A percentile compares a stretch with the other conserved stretches of the same genome.
These are phyloP conservation scores for Diabrotica balteata DNA, from an alignment of 2,888 invertebrate species.

Conservation along the genomic window DNA sequence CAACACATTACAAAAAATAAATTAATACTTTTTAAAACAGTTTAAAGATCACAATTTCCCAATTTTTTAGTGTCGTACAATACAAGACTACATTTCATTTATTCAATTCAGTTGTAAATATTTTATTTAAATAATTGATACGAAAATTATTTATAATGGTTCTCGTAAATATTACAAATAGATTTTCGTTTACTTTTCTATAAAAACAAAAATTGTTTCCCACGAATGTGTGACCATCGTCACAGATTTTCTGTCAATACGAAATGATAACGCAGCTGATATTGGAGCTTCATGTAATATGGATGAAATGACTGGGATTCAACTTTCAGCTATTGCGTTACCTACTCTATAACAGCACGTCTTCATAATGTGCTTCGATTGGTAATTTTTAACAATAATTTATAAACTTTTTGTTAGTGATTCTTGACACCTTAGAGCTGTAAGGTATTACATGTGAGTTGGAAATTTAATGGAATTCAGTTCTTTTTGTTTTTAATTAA, in stretches of 20 bases:
- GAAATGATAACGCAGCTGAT: conserved; percentile 47
- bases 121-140: too few species aligned
- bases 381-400: conserved; percentile 16
- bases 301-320: conserved; percentile 45
- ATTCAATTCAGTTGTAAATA: too few species aligned
- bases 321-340: conserved; percentile 17
- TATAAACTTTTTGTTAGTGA: background rate
- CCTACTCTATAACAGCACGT: conserved; percentile 21
- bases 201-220: conserved; percentile 26
- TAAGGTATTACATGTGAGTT: too few species aligned
- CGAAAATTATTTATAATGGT: too few species aligned
- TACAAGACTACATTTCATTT: too few species aligned
- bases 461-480: too few species aligned
- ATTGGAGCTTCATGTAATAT: conserved; percentile 48
- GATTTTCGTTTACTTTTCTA: conserved; percentile 2
- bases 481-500: too few species aligned
- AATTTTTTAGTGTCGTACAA: too few species aligned
- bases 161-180: too few species aligned
- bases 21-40: too few species aligned
- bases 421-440: background rate
- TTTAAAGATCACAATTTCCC: too few species aligned
- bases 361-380: conserved; percentile 15
- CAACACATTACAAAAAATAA: too few species aligned
- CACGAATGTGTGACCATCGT: conserved; percentile 30
- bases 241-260: conserved; percentile 38